Percentiles rank a stretch among this genome's conserved stretches.
phyloP scores from a whole-genome alignment of 2,888 invertebrate species.

The Pseudoips prasinana region DNA sequence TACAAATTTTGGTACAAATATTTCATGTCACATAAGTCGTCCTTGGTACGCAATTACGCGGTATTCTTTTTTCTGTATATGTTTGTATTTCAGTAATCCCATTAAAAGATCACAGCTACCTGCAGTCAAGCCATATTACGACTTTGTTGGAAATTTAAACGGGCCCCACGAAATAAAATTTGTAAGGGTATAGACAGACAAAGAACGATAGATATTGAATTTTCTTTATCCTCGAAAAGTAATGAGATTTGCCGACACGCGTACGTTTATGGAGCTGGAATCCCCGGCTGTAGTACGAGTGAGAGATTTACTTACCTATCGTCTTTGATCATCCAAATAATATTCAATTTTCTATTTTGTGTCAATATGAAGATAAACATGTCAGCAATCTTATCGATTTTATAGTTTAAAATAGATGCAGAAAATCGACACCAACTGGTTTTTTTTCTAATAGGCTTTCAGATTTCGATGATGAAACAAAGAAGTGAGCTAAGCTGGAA shows the following conservation, averaged over 20 bases:
- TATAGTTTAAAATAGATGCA: background rate
- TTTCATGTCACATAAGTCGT: too few species aligned
- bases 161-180: slow-evolving; percentile 48
- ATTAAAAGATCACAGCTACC: slow-evolving; percentile 1
- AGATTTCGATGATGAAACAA: too few species aligned
- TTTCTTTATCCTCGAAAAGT: slow-evolving; percentile 65
- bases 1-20: too few species aligned
- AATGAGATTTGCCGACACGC: slow-evolving; percentile 69
- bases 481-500: too few species aligned
- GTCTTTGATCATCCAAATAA: slow-evolving; percentile 57
- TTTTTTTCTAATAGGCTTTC: too few species aligned
- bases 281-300: slow-evolving; percentile 41
- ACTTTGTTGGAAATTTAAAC: slow-evolving; percentile 34
- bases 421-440: too few species aligned
- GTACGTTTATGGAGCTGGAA: slow-evolving; percentile 53
- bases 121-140: slow-evolving; percentile 7
- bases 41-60: too few species aligned
- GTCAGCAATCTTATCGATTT: slow-evolving; percentile 8
- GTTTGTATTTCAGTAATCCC: too few species aligned
- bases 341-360: slow-evolving; percentile 28
- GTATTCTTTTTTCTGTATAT: too few species aligned
- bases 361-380: slow-evolving; percentile 20
- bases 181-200: slow-evolving; percentile 49
- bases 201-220: slow-evolving; percentile 65
- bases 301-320: slow-evolving; percentile 51